These are phyloP conservation scores for Austrofundulus limnaeus DNA, from an alignment of 2,113 vertebrate genomes.

Conservation along the genomic window DNA sequence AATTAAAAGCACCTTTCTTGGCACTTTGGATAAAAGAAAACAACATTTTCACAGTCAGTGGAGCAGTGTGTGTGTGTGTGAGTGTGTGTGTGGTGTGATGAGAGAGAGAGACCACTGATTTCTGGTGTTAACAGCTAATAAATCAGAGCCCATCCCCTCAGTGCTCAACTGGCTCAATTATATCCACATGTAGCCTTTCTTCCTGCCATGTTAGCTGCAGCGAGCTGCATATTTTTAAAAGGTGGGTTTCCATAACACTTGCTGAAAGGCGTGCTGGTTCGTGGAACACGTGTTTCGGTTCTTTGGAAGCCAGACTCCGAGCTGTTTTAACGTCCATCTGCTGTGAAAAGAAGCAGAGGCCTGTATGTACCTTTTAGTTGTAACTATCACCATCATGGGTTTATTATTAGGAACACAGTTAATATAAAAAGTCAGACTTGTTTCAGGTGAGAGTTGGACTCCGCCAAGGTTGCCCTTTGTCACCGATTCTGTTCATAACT, in stretches of 20 bases:
- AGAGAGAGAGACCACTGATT: conserved; percentile 64
- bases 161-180: conserved; percentile 70
- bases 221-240: conserved; percentile 71
- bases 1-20: conserved; percentile 71
- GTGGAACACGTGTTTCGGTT: conserved; percentile 59
- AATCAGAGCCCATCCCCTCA: conserved; percentile 69
- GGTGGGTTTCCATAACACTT: conserved; percentile 71
- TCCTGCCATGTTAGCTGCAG: conserved; percentile 57
- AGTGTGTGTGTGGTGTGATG: conserved; percentile 42
- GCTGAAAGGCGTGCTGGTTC: conserved; percentile 57
- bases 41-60: conserved; percentile 65
- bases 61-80: conserved; percentile 55
- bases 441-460: too few species aligned
- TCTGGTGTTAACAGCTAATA: conserved; percentile 82
- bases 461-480: too few species aligned
- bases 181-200: conserved; percentile 72
- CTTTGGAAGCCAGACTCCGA: conserved; percentile 43
- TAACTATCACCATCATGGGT: conserved; percentile 4
- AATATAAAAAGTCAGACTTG: too few species aligned
- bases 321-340: conserved; percentile 54
- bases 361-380: conserved; percentile 4
- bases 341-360: conserved; percentile 40
- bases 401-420: conserved; percentile 22
- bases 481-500: too few species aligned
- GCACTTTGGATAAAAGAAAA: conserved; percentile 58